A percentile compares a stretch with the other conserved stretches of the same genome.
These are phyloP conservation scores for Parus major DNA, from an alignment of 2,113 vertebrate genomes.

Conservation along the genomic window DNA sequence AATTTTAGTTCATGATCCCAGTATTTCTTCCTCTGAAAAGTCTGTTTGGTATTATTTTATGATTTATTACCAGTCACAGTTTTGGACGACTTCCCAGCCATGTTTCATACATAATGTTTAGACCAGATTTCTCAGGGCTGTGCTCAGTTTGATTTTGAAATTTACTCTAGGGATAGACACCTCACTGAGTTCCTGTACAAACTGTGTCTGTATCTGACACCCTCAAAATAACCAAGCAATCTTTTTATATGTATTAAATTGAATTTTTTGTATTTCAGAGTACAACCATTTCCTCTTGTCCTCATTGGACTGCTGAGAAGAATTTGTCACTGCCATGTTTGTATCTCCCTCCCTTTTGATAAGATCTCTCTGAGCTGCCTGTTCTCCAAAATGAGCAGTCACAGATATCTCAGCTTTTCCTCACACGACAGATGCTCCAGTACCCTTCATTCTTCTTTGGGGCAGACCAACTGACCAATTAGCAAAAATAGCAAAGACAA, in stretches of 20 bases:
- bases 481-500: background rate
- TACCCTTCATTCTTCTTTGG: background rate
- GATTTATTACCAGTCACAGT: background rate
- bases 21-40: background rate
- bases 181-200: background rate
- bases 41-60: background rate
- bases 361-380: background rate
- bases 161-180: background rate
- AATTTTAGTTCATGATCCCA: background rate
- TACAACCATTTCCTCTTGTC: background rate
- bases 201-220: background rate
- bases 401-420: background rate
- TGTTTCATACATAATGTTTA: background rate
- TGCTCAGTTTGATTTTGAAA: background rate
- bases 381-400: background rate
- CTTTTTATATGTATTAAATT: background rate
- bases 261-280: background rate
- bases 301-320: background rate
- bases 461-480: fast-evolving
- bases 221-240: background rate
- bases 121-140: background rate
- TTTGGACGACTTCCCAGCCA: background rate
- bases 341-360: background rate
- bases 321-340: background rate
- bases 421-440: background rate